A percentile compares a stretch with the other conserved stretches of the same genome.
Conservation (phyloP, 2,888 invertebrate genomes). For the Erebia epiphron region DNA sequence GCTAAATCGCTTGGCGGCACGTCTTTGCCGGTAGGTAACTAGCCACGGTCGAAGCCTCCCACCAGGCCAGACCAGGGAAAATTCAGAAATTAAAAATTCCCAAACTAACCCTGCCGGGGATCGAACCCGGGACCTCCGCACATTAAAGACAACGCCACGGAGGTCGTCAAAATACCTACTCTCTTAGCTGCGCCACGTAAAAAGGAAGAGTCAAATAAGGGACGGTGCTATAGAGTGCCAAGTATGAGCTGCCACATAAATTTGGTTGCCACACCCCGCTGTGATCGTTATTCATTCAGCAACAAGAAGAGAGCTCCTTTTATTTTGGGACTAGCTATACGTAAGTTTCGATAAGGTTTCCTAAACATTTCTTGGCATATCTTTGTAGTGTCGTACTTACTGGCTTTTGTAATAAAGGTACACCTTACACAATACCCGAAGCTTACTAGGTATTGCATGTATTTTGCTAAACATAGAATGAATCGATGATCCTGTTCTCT, state of each 20-base stretch:
- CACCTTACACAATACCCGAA: background rate
- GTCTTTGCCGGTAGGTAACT: too few species aligned
- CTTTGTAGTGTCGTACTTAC: background rate
- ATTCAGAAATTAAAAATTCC: too few species aligned
- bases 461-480: too few species aligned
- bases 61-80: too few species aligned
- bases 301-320: constrained; percentile 26
- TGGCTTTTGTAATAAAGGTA: constrained; percentile 1
- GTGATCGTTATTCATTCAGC: constrained; percentile 29
- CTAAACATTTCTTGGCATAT: constrained; percentile 6
- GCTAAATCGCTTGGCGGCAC: too few species aligned
- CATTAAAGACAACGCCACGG: too few species aligned
- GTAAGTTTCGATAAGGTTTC: constrained; percentile 9
- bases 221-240: constrained; percentile 32
- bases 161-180: too few species aligned
- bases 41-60: too few species aligned
- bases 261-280: constrained; percentile 28
- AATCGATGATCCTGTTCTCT: too few species aligned
- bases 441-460: background rate
- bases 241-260: constrained; percentile 33
- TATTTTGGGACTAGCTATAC: constrained; percentile 18
- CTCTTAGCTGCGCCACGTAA: constrained; percentile 1
- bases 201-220: constrained; percentile 29
- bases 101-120: too few species aligned
- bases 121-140: too few species aligned